These are phyloP conservation scores for Margarornis squamiger DNA, from an alignment of 2,797 vertebrate genomes.

Conservation along the genomic window DNA sequence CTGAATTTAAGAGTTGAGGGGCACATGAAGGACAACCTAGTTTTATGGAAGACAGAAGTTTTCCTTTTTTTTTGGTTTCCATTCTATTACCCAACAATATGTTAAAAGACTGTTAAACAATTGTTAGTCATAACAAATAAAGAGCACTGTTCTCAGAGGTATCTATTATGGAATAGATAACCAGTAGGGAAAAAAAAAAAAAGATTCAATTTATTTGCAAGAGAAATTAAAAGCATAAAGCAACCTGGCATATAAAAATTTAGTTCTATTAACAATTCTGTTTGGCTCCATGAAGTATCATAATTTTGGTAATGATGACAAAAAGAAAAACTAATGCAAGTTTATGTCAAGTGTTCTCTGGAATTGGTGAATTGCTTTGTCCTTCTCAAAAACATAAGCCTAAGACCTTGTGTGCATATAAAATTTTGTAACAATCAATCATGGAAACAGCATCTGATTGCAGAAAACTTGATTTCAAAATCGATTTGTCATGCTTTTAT, in stretches of 20 bases:
- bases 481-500: slow-evolving; percentile 67
- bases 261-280: not conserved
- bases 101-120: not conserved
- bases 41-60: not conserved
- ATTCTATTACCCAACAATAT: not conserved
- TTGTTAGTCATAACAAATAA: not conserved
- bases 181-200: not conserved
- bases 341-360: slow-evolving; percentile 29
- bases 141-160: not conserved
- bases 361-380: slow-evolving; percentile 63
- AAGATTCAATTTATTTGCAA: not conserved
- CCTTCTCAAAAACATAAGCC: slow-evolving; percentile 51
- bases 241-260: not conserved
- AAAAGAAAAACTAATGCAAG: slow-evolving; percentile 32
- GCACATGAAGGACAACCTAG: not conserved
- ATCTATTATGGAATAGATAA: not conserved
- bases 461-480: slow-evolving; percentile 73
- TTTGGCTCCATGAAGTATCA: slow-evolving; percentile 28
- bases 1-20: not conserved
- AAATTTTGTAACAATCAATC: slow-evolving; percentile 70
- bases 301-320: slow-evolving; percentile 51
- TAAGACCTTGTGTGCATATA: slow-evolving; percentile 26
- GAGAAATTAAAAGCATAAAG: not conserved
- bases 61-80: not conserved
- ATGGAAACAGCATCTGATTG: slow-evolving; percentile 56